phyloP scores from a whole-genome alignment of 2,797 vertebrate genomes.

The Danio jaintianensis region DNA sequence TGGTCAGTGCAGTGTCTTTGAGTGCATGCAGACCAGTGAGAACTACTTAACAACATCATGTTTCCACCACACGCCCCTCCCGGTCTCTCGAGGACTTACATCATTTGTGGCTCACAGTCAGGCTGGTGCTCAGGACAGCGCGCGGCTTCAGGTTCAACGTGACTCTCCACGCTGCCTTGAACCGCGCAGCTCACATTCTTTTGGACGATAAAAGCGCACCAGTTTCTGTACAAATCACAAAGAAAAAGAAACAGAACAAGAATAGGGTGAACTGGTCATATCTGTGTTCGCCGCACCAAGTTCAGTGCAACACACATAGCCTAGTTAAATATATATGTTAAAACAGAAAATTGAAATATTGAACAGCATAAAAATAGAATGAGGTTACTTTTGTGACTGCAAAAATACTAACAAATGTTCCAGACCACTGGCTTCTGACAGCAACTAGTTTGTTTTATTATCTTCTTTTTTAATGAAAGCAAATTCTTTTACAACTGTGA shows the following conservation, averaged over 20 bases:
- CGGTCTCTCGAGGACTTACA: slow-evolving; percentile 81
- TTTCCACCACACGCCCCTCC: slow-evolving; percentile 49
- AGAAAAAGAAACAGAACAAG: not conserved
- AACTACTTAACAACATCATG: slow-evolving; percentile 12
- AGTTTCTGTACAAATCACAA: slow-evolving; percentile 82
- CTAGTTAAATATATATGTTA: too few species aligned
- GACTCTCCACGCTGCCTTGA: slow-evolving; percentile 88
- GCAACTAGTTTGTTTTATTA: not conserved
- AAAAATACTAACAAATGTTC: too few species aligned
- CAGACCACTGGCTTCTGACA: too few species aligned
- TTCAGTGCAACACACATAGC: too few species aligned
- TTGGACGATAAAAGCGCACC: slow-evolving; percentile 95
- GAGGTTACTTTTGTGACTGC: too few species aligned
- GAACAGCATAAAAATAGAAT: too few species aligned
- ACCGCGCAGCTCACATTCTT: slow-evolving; percentile 95
- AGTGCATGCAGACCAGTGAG: slow-evolving; percentile 10
- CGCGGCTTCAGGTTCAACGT: slow-evolving; percentile 86
- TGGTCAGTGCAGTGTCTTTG: not conserved
- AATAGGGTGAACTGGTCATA: not conserved
- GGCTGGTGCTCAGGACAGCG: slow-evolving; percentile 82
- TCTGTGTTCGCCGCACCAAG: too few species aligned
- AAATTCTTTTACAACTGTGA: not conserved
- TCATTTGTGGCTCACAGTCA: slow-evolving; percentile 86
- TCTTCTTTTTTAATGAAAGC: not conserved
- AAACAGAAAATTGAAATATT: not conserved